Base-by-base conservation (phyloP, 2,113 vertebrate species). In the Nibea coibor region DNA sequence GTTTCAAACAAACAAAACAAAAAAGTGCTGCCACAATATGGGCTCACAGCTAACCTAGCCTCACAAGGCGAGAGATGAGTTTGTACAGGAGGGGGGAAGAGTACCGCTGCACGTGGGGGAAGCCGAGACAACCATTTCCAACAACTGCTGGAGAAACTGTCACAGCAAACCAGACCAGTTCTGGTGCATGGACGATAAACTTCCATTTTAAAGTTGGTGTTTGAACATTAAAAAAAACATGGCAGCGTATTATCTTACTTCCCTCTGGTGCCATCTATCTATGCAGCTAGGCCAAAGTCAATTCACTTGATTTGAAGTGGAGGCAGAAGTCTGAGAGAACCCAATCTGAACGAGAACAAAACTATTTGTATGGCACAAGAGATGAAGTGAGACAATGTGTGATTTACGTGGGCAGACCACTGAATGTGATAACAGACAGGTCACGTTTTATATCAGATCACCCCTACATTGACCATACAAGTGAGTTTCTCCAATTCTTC, bases 21-120 rank as follows among this genome's bases (percentile, higher is more conserved):
- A 24, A 69, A 82, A 54, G 61, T 74, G 67, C 51, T 75, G 85
- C 84, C 85, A 67, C 79, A 86, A 84, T 86, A 79, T 75, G 81
- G 79, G 73, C 88, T 87, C 72, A 79, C 83, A 86, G 63, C 79
- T 81, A 80, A 76, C 62, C 61, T 70, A 82, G 75, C 83, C 77
- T 79, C 57, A 83, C 81, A 86, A 88, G 87, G 85, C 72, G 71
- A 85, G 72, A 83, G 66, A 72, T n/a, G 16, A 17, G 61, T 79
- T 68, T 83, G 81, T 72, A 64, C 47, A 81, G 57, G 66, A 22
- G 39, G 15, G 22, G 35, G 43, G 43, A 59, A 39, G n/a, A 26
- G 71, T 43, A 58, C 8, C 20, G 54, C 54, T 67, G 59, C 31
- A 42, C 71, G 8, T 39, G 35, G 69, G 19, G 24, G 42, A 43